phyloP scores from a whole-genome alignment of 2,888 invertebrate genomes.

The Hartigia nigra region DNA sequence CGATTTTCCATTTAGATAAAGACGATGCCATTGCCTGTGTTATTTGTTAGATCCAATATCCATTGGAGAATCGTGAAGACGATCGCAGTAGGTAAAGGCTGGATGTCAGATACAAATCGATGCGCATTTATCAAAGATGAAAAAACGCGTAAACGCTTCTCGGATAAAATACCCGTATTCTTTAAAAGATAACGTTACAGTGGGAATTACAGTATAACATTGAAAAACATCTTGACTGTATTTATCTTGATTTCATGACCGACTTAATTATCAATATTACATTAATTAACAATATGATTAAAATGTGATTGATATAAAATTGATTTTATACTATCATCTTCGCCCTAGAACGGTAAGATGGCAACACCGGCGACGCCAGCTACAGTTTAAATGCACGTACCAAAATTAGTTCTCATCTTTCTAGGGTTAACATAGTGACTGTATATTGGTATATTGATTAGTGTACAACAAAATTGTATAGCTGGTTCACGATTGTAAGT shows the following conservation, averaged over 20 bases:
- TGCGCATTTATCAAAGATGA: neutral
- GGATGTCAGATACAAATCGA: neutral
- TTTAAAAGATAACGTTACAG: neutral
- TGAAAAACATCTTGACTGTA: neutral
- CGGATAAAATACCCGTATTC: neutral
- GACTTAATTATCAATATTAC: neutral
- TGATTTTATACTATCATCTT: neutral
- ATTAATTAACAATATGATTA: neutral
- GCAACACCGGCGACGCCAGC: too few species aligned
- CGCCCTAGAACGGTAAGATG: too few species aligned
- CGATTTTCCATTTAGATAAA: conserved; percentile 8
- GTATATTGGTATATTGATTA: neutral
- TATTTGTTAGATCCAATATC: neutral
- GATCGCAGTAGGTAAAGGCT: neutral
- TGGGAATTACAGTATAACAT: neutral
- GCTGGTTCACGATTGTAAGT: neutral
- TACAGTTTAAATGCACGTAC: too few species aligned
- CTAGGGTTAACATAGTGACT: neutral
- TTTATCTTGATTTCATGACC: neutral
- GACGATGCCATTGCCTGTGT: neutral
- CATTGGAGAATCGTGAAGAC: neutral
- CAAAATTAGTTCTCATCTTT: too few species aligned
- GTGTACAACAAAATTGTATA: neutral
- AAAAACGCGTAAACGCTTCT: neutral
- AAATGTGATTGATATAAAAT: neutral